Conservation (phyloP, 2,888 invertebrate genomes). For the Frankliniella fusca region DNA sequence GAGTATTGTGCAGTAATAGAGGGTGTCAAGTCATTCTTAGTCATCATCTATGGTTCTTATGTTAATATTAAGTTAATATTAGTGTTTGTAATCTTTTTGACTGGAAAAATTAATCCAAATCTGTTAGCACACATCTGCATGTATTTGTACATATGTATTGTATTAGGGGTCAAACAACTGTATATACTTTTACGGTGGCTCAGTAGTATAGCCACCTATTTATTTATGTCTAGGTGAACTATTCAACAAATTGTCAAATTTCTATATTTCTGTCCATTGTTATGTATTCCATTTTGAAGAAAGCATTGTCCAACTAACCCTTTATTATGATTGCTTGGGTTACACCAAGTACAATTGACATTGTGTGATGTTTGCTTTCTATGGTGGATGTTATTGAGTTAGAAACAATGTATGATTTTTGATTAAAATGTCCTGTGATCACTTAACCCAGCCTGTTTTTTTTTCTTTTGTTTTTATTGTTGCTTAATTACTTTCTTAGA, state of each 20-base stretch:
- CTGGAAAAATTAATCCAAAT: background rate
- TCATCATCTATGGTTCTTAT: constrained; percentile 1
- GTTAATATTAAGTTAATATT: background rate
- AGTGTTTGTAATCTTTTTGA: constrained; percentile 4
- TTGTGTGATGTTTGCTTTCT: constrained; percentile 21
- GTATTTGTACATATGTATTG: constrained; percentile 6
- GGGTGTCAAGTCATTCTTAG: constrained; percentile 18
- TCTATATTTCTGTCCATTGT: constrained; percentile 20
- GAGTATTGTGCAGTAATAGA: background rate
- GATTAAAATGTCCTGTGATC: constrained; percentile 19
- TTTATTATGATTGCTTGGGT: too few relatives aligned
- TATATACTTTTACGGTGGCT: constrained; percentile 2
- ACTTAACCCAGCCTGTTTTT: background rate
- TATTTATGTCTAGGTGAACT: constrained; percentile 18
- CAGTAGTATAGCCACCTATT: background rate
- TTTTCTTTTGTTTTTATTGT: background rate
- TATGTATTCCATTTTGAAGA: background rate
- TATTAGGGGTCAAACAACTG: background rate
- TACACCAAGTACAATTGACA: background rate
- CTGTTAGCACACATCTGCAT: background rate
- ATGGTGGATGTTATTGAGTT: background rate
- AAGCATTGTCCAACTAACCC: constrained; percentile 23
- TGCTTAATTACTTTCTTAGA: background rate
- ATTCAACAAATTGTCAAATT: constrained; percentile 21
- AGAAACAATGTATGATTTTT: background rate